Evolutionary conservation across 2,888 invertebrate species (phyloP).

Genomic region (Brenthis ino): DNA sequence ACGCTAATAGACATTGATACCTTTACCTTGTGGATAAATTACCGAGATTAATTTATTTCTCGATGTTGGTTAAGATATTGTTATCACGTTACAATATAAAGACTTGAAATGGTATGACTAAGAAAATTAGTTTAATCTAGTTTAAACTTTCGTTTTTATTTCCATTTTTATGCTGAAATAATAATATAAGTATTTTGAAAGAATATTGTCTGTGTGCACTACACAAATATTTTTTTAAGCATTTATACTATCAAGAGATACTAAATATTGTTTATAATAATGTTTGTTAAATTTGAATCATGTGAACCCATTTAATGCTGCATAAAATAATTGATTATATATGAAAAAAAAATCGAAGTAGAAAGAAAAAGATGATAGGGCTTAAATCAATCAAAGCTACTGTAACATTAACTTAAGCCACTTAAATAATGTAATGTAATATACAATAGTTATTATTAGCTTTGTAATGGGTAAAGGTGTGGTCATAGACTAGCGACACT

Average conservation of each 20-base stretch:
- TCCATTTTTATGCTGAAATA: too few species aligned
- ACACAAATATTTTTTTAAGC: too few species aligned
- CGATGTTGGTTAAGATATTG: conserved; percentile 6
- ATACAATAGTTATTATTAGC: conserved; percentile 16
- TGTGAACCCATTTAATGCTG: too few species aligned
- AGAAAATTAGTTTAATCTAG: too few species aligned
- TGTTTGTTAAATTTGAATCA: too few species aligned
- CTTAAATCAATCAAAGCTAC: conserved; percentile 12
- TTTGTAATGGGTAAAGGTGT: conserved; percentile 48
- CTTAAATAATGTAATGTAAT: conserved; percentile 15
- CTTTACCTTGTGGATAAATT: conserved; percentile 21
- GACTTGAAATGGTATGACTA: background rate
- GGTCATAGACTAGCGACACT: conserved; percentile 49
- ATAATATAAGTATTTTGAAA: too few species aligned
- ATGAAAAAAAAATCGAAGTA: background rate
- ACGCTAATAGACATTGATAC: conserved; percentile 30
- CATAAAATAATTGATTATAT: too few species aligned
- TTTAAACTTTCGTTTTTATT: too few species aligned
- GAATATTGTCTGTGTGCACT: too few species aligned
- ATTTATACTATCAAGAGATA: too few species aligned
- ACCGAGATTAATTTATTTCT: conserved; percentile 20
- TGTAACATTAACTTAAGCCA: conserved; percentile 7
- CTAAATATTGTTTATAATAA: too few species aligned
- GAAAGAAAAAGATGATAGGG: background rate
- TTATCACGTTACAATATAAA: conserved; percentile 2